Evolutionary conservation across 2,888 invertebrate genomes (phyloP), one percentile per base, ranked within the genome.

Genomic region (Gnatocerus cornutus): DNA sequence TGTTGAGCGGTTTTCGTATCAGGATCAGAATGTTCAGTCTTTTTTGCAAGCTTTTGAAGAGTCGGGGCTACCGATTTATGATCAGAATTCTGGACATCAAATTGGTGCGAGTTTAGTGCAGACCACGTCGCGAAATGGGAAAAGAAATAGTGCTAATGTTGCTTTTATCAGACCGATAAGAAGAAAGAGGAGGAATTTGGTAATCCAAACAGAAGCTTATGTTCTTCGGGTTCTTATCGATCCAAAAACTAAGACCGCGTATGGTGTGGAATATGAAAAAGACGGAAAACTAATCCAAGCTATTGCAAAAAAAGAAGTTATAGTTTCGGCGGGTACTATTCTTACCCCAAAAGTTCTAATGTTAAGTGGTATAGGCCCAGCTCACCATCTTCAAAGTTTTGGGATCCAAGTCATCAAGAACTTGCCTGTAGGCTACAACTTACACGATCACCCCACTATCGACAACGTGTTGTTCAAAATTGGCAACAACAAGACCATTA

Each of bases 391-490:
- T 12, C 76, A 85, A 66, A 81, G 81, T 64, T 78, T 87, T 5
- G 84, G 86, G 33, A 90, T 90, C 58, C 84, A 87, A 1, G 87
- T 91, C 0, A 80, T 92, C 3, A 85, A 88, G 46, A 88, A 93
- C 83, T 84, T 92, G 53, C 89, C 89, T 50, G 93, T 94, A 0
- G 93, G 94, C 0, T 85, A 87, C 73, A 94, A 94, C 81, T 84
- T 94, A 0, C 93, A 93, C 78, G 92, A 93, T 78, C 93, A 94
- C 78, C 87, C 92, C 0, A 92, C 93, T 0, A 87, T 89, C 5
- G 89, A 89, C 74, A 89, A 88, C 1, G 83, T 90, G 0, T 77
- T 89, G 0, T 81, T 90, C 68, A 86, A 86, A 0, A 78, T 91
- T 9, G 85, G 87, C 0, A 90, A 90, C 75, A 90, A 90, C 75